Base-by-base conservation (phyloP, 2,888 invertebrate species). In the Drosophila lacicola region DNA sequence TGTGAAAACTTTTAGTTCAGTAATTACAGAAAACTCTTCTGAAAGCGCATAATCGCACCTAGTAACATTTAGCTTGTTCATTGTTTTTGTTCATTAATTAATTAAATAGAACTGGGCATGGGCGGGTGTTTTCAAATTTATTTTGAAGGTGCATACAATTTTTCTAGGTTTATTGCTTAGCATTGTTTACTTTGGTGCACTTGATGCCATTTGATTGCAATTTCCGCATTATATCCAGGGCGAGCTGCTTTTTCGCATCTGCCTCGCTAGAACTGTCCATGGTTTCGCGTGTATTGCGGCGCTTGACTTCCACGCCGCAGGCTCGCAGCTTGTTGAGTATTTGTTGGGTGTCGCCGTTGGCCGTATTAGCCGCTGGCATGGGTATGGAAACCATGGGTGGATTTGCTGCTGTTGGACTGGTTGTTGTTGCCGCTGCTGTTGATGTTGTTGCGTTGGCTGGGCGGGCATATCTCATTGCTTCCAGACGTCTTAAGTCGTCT, bases 201-300 rank as follows among this genome's bases (percentile, higher is more conserved):
- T 71, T 68, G 51, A 91, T 90, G 8, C 90, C 90, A 51, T 91
- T 90, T 0, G 90, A 90, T 57, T 91, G 89, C 21, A 91, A 58
- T 62, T 90, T 91, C 1, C 86, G 82, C 66, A 91, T 70, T 13
- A 91, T 77, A 25, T 90, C 88, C 3, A 83, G 62, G 4, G 88
- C 77, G 14, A 75, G 55, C 50, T 66, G 63, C n/a, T 67, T 79
- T 45, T 74, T 57, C 0, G 64, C 34, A 3, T 39, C 25, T 8
- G 57, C 13, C 9, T 67, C 69, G 0, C 0, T 3, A 25, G 42
- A 14, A 6, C 21, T 11, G 13, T 61, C 55, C 0, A 13, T 11
- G 3, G 41, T n/a, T 21, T 80, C 58, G 8, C 62, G 67, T 2
- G 74, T 72, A 9, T 63, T 73, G 9, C 70, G 62, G 2, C 90